Percentiles rank a stretch among this genome's conserved stretches.
Conservation (phyloP, 2,797 vertebrate species). For the Sebastes umbrosus region DNA sequence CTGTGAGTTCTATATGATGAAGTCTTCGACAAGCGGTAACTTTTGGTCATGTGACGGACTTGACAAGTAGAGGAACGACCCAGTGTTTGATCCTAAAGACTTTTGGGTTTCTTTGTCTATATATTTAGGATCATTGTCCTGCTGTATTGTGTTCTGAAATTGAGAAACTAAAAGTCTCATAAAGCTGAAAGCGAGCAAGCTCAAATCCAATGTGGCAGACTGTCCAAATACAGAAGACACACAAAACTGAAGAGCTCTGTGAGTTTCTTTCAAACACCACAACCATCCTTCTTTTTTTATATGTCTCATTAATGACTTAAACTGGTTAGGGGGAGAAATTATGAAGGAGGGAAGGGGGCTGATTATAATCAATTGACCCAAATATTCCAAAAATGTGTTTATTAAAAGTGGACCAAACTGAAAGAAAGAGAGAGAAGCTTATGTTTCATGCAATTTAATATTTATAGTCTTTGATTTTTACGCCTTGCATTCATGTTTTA, state of each 20-base stretch:
- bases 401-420: constrained; percentile 39
- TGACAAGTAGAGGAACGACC: neutral
- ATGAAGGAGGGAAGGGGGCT: neutral
- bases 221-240: no score
- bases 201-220: neutral
- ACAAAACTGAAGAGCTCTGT: neutral
- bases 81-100: neutral
- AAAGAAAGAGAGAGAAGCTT: neutral
- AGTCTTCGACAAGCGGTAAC: no score
- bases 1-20: no score
- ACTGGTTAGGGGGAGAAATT: constrained; percentile 40
- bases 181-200: neutral
- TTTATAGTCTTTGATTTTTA: neutral
- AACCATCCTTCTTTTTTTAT: neutral
- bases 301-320: constrained; percentile 63
- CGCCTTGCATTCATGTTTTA: neutral
- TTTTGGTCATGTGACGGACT: neutral
- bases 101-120: neutral
- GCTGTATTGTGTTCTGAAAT: neutral
- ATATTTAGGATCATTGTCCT: neutral
- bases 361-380: constrained; percentile 44
- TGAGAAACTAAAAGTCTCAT: neutral
- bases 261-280: neutral
- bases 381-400: constrained; percentile 53
- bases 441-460: neutral